Percentiles rank a stretch among this genome's conserved stretches.
Conservation (phyloP, 2,113 vertebrate species). For the Lipophrys pholis region DNA sequence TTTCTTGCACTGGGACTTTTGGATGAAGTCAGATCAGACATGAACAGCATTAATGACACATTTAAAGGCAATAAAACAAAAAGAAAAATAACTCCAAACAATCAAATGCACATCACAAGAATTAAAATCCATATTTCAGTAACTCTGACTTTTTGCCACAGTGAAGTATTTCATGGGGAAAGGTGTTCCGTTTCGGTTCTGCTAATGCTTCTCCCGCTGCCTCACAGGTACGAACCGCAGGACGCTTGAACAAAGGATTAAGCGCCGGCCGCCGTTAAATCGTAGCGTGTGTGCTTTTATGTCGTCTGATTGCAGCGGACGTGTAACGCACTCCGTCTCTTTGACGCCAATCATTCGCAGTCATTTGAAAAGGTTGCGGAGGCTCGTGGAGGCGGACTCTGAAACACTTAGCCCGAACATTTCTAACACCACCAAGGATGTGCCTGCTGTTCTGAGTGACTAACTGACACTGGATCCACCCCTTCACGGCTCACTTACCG, state of each 20-base stretch:
- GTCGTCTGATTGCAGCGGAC: background rate
- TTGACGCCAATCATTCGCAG: background rate
- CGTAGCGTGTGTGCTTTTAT: background rate
- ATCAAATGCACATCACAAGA: no score
- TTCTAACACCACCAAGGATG: slow-evolving; percentile 11
- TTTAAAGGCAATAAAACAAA: no score
- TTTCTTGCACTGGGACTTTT: no score
- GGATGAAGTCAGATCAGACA: no score
- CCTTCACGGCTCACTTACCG: no score
- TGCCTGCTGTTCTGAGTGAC: slow-evolving; percentile 42
- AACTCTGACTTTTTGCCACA: no score
- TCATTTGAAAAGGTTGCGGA: slow-evolving; percentile 4
- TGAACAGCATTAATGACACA: no score
- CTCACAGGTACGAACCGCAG: background rate
- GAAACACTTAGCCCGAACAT: slow-evolving; percentile 25
- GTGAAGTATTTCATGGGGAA: no score
- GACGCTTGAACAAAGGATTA: background rate
- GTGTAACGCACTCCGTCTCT: background rate
- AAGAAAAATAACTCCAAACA: no score
- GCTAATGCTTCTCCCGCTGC: no score
- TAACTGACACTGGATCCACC: slow-evolving; percentile 12
- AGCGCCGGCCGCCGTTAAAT: background rate
- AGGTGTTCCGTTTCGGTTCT: no score
- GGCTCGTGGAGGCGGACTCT: slow-evolving; percentile 25
- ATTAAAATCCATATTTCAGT: no score